Evolutionary conservation across 2,113 vertebrate species (phyloP).

Genomic region (Datnioides undecimradiatus): DNA sequence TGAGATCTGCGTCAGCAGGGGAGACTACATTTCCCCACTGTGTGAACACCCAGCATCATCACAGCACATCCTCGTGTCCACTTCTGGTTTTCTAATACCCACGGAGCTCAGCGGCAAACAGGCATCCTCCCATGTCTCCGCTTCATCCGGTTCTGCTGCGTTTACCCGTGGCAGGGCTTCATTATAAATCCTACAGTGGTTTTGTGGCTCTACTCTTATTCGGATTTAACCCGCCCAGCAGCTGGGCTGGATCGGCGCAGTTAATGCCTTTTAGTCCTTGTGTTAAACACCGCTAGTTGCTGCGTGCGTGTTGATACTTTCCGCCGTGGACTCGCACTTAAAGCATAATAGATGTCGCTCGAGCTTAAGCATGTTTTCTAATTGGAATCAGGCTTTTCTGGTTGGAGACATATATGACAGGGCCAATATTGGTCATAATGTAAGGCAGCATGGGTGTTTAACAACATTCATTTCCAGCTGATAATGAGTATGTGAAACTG

Average conservation of each 20-base stretch:
- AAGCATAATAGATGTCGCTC: not conserved
- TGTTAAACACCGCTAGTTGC: slow-evolving; percentile 19
- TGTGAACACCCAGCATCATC: slow-evolving; percentile 12
- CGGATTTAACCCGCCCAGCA: slow-evolving; percentile 34
- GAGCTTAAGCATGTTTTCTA: not conserved
- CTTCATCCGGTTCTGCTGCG: slow-evolving; percentile 29
- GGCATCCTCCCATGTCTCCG: slow-evolving; percentile 17
- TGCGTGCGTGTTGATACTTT: not conserved
- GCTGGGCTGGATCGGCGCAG: slow-evolving; percentile 43
- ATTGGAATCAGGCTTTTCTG: not conserved
- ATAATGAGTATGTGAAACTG: not conserved
- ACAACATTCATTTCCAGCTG: not conserved
- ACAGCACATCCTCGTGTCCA: slow-evolving; percentile 15
- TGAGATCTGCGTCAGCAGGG: not conserved
- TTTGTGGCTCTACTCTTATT: slow-evolving; percentile 49
- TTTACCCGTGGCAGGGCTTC: slow-evolving; percentile 47
- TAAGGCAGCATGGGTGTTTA: slow-evolving; percentile 1
- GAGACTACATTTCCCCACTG: not conserved
- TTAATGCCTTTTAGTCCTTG: slow-evolving; percentile 36
- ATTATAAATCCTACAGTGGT: slow-evolving; percentile 46
- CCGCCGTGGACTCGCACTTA: not conserved
- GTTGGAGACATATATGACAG: not conserved
- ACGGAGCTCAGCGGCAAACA: slow-evolving; percentile 32
- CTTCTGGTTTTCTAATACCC: slow-evolving; percentile 25
- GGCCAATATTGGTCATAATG: not conserved